These are phyloP conservation scores for Drosophila imparisetae DNA, from an alignment of 2,888 invertebrate species.

Conservation along the genomic window DNA sequence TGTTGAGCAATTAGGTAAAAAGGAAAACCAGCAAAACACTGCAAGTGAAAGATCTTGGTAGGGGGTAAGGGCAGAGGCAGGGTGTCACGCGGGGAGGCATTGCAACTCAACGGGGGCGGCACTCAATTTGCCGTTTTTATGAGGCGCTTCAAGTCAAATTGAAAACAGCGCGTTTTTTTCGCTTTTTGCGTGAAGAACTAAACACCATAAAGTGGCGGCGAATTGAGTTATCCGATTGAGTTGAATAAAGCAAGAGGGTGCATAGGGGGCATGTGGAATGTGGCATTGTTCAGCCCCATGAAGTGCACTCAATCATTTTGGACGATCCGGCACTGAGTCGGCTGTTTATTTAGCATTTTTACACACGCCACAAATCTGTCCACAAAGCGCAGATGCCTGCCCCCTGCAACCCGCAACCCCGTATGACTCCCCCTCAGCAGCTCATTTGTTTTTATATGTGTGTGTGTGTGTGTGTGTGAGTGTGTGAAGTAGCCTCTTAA, in stretches of 20 bases:
- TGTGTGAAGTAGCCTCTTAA: conserved; percentile 38
- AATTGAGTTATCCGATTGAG: conserved; percentile 60
- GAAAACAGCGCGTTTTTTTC: conserved; percentile 50
- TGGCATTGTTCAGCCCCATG: conserved; percentile 31
- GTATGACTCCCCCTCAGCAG: conserved; percentile 10
- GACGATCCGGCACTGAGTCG: conserved; percentile 23
- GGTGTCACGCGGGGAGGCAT: conserved; percentile 1
- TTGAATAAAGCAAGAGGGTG: background rate
- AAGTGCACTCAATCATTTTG: conserved; percentile 59
- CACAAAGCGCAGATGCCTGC: conserved; percentile 26
- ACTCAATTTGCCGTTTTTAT: conserved; percentile 81
- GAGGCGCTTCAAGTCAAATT: conserved; percentile 72
- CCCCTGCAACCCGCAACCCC: background rate
- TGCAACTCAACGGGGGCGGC: conserved; percentile 73
- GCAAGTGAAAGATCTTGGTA: conserved; percentile 3
- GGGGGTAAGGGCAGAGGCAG: background rate
- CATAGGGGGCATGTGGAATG: background rate
- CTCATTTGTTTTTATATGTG: conserved; percentile 52
- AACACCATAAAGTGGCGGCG: conserved; percentile 47
- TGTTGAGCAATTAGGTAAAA: conserved; percentile 68
- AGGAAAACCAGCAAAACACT: conserved; percentile 41
- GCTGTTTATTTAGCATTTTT: conserved; percentile 62
- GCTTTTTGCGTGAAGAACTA: conserved; percentile 46
- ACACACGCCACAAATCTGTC: conserved; percentile 68
- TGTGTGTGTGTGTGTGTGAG: background rate